Percentiles rank a stretch among this genome's conserved stretches.
phyloP scores from a whole-genome alignment of 2,113 vertebrate genomes.

The Arenaria interpres region DNA sequence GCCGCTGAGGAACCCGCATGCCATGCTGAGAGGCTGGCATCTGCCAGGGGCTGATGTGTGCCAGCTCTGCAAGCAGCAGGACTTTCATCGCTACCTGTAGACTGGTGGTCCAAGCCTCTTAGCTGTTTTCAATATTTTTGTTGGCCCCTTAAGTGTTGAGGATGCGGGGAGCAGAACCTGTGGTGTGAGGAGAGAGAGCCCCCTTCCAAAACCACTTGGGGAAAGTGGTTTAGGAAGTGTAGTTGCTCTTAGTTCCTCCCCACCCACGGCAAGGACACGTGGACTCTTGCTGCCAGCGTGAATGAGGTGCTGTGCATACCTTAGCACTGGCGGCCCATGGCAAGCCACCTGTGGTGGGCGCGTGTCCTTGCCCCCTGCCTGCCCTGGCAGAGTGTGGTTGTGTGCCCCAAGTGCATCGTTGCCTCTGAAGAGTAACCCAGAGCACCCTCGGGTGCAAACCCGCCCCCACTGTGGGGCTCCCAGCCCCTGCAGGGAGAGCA shows the following conservation, averaged over 20 bases:
- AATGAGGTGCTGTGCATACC: not conserved
- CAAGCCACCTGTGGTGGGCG: fast-evolving
- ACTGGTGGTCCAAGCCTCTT: not conserved
- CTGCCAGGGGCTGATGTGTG: fast-evolving
- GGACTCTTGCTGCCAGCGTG: not conserved
- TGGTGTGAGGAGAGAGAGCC: not conserved
- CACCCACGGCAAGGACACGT: not conserved
- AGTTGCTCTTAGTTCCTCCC: not conserved
- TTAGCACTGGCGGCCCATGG: not conserved
- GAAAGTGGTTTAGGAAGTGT: not conserved
- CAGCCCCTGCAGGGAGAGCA: not conserved
- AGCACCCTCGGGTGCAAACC: not conserved
- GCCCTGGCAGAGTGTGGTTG: fast-evolving
- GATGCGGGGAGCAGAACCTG: not conserved
- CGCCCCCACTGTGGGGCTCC: not conserved
- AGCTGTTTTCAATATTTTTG: not conserved
- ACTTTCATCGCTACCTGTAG: fast-evolving
- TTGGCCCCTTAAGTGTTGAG: not conserved
- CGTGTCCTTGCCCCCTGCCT: not conserved
- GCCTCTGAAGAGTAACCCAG: not conserved
- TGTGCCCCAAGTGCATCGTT: fast-evolving
- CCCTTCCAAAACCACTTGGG: not conserved
- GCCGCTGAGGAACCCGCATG: not conserved
- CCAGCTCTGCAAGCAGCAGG: not conserved
- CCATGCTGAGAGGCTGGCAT: not conserved